Evolutionary conservation across 30 jellyfish, hydroid and myxozoan species (phyloP).

Genomic region (Cassiopea xamachana): DNA sequence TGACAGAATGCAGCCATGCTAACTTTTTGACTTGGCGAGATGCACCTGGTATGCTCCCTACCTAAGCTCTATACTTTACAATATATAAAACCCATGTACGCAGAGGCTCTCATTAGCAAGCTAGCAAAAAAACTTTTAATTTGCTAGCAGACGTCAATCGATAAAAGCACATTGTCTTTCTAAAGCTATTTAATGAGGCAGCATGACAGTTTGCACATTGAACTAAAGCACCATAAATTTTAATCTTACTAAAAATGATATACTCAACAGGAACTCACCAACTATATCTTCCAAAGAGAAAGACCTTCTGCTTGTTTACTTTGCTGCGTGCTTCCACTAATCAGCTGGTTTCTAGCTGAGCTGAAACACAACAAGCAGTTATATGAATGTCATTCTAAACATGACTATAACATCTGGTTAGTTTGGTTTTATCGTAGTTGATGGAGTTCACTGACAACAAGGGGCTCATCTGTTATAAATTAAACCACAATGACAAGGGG

Average conservation of each 20-base stretch:
- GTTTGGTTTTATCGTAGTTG: slow-evolving; percentile 26
- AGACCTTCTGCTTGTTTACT: background rate
- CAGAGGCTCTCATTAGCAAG: too few species aligned
- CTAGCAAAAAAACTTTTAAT: too few species aligned
- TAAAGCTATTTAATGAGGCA: too few species aligned
- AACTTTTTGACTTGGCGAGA: too few species aligned
- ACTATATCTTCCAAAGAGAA: background rate
- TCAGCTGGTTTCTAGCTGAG: background rate
- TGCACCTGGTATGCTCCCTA: too few species aligned
- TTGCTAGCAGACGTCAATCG: too few species aligned
- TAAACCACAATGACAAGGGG: slow-evolving; percentile 22
- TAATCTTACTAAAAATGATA: background rate
- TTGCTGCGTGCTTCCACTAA: background rate
- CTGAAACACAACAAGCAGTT: slow-evolving; percentile 29
- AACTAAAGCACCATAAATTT: too few species aligned
- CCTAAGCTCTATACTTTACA: too few species aligned
- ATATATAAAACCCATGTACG: too few species aligned
- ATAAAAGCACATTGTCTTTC: too few species aligned
- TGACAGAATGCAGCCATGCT: too few species aligned
- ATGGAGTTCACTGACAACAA: slow-evolving; percentile 9
- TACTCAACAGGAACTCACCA: background rate
- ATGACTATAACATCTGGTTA: slow-evolving; percentile 35
- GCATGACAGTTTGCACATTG: too few species aligned
- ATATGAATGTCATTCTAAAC: background rate
- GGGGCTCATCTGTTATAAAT: slow-evolving; percentile 19